Evolutionary conservation across 2,888 invertebrate genomes (phyloP).

Genomic region (Sminthurinus aureus): DNA sequence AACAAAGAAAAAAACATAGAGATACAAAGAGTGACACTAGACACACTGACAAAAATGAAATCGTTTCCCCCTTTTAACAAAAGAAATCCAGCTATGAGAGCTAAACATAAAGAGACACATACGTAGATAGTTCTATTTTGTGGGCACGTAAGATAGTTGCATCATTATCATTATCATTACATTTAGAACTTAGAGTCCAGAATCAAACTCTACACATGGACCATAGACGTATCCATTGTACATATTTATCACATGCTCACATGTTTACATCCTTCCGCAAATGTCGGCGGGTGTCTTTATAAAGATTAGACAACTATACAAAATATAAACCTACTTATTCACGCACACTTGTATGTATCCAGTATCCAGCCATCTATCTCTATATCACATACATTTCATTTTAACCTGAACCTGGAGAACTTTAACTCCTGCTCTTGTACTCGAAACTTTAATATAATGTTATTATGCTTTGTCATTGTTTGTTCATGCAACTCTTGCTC

Average conservation of each 20-base stretch:
- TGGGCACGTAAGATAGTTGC: neutral
- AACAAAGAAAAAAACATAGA: neutral
- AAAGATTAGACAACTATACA: neutral
- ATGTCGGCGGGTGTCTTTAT: neutral
- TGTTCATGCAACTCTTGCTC: neutral
- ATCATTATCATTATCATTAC: constrained; percentile 20
- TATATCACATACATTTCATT: neutral
- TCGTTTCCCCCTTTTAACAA: constrained; percentile 8
- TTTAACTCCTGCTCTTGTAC: neutral
- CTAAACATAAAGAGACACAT: neutral
- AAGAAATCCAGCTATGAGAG: constrained; percentile 14
- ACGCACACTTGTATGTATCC: neutral
- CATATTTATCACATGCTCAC: neutral
- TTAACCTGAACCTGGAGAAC: neutral
- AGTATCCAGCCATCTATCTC: too few relatives aligned
- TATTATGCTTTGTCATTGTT: neutral
- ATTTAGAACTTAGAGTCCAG: neutral
- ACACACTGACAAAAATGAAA: constrained; percentile 4
- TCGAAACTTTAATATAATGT: neutral
- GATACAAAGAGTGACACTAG: too few relatives aligned
- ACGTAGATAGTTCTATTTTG: neutral
- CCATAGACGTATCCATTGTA: neutral
- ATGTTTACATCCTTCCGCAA: neutral
- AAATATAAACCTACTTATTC: neutral
- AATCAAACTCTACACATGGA: neutral